Percentiles rank a stretch among this genome's conserved stretches.
These are phyloP conservation scores for Sardina pilchardus DNA, from an alignment of 2,113 vertebrate species.

Conservation along the genomic window DNA sequence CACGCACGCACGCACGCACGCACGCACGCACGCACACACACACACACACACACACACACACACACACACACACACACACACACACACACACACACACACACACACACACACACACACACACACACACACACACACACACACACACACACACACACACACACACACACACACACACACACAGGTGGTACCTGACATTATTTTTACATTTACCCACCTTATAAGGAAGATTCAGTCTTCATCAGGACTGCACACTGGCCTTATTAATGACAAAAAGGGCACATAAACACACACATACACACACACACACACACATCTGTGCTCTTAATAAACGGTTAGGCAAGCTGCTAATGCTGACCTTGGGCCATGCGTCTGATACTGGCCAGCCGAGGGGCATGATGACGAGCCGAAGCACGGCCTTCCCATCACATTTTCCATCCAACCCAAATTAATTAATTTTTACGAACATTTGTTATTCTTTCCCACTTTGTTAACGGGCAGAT, in stretches of 20 bases:
- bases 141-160: neutral
- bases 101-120: neutral
- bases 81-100: constrained; percentile 7
- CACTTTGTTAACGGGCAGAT: constrained; percentile 46
- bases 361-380: constrained; percentile 16
- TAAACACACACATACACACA: neutral
- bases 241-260: constrained; percentile 4
- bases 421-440: constrained; percentile 61
- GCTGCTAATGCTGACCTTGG: constrained; percentile 58
- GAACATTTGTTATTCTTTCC: constrained; percentile 51
- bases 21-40: neutral
- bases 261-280: neutral
- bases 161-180: neutral
- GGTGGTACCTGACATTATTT: constrained; percentile 41
- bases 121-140: neutral
- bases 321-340: constrained; percentile 54
- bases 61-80: constrained; percentile 19
- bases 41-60: constrained; percentile 22
- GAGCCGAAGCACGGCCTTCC: constrained; percentile 30
- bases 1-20: constrained; percentile 14
- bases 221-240: constrained; percentile 38
- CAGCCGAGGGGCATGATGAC: constrained; percentile 45
- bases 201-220: constrained; percentile 34
- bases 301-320: constrained; percentile 50
- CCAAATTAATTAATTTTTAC: constrained; percentile 63